Base-by-base conservation (phyloP, 2,113 vertebrate species). In the Piprites chloris region DNA sequence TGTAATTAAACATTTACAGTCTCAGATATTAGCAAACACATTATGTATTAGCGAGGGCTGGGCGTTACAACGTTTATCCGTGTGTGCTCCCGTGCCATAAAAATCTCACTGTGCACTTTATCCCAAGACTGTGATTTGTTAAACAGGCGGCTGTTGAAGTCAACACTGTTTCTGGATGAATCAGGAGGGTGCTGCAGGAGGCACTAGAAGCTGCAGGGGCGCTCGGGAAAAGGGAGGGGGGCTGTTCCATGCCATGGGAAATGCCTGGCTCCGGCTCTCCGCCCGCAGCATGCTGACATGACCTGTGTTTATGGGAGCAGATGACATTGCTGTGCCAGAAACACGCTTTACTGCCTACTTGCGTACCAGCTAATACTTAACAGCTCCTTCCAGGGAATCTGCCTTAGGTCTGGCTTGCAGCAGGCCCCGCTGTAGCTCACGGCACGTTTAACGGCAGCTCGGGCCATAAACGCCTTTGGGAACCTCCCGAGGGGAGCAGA, bases 1-100 rank as follows among this genome's bases (percentile, higher is more conserved):
- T 49, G 35, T 94, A 96, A 96, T 95, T 96, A 94, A 92, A 41
- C 52, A 63, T 82, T 91, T 92, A 81, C 85, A 73, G 72, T 84
- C 67, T 33, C 46, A 94, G 87, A 94, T 95, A 92, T 86, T 94
- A 94, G 53, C 81, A 69, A 81, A 84, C 80, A 33, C 55, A 53
- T 91, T 39, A 65, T 41, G 65, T 85, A 76, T 76, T 61, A 78
- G 71, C 0, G 1, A 82, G 37, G 37, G 28, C 84, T 90, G 77
- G 72, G 72, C 7, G 2, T 76, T 93, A 65, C 78, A 93, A 68
- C 67, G 81, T 89, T 87, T 46, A 28, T 83, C 91, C 10, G 18
- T 50, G 66, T 76, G 82, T 50, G 74, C 93, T 95, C 63, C 77
- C 42, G 49, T 67, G 85, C 92, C 88, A 61, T 87, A 74, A 93